Evolutionary conservation across 2,888 invertebrate species (phyloP), one percentile per base, ranked within the genome.

Genomic region (Onchidella celtica): DNA sequence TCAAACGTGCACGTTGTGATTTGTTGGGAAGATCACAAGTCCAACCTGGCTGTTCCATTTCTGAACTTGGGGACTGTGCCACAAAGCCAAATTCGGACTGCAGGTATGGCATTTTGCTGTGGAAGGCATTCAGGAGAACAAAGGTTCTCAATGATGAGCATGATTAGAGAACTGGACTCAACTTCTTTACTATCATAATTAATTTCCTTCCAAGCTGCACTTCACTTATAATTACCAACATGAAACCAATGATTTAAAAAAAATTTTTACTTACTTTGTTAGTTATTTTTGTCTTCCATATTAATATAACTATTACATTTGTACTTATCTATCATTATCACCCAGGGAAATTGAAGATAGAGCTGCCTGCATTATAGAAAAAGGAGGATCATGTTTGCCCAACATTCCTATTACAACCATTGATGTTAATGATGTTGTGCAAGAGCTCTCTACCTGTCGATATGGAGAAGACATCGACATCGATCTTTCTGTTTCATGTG

Each of bases 1-100:
- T 73, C 29, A n/a, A n/a, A 24, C 24, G 17, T 32, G 73, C 47
- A 4, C 65, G 79, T n/a, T 79, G 79, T 55, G n/a, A n/a, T 29
- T 66, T 79, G 3, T n/a, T 79, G 47, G 66, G 73, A 38, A 73
- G 63, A 21, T 9, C 34, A 21, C 27, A 73, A 3, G 55, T 38
- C 3, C 29, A 40, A n/a, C 70, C 70, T 57, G 70, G 72, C 17
- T 72, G 70, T 34, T 3, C 1, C 29, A 2, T 27, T 21, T 11
- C 34, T 24, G 36, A 17, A n/a, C 21, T 59, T 24, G 1, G 34
- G 27, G 24, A 34, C 3, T 73, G 59, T n/a, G 21, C 34, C 29
- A 59, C 11, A 11, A 32, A 24, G 1, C 3, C 57, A 11, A 9
- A 6, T 21, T 9, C 34, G 24, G 38, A 59, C 36, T 73, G 73